These are phyloP conservation scores for Apotomis betuletana DNA, from an alignment of 2,888 invertebrate species.

Conservation along the genomic window DNA sequence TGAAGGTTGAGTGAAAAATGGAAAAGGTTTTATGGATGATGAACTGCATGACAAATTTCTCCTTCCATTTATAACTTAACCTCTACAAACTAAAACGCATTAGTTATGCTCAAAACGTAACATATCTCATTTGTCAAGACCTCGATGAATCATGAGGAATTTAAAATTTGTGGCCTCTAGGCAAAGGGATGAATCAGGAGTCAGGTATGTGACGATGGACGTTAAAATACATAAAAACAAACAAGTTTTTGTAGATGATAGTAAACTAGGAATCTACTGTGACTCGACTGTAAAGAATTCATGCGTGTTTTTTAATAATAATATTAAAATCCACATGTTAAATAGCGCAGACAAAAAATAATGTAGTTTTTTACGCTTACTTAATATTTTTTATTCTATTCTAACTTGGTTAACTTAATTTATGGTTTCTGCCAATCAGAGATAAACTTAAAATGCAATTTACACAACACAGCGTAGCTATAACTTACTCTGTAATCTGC, in stretches of 20 bases:
- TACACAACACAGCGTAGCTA: background rate
- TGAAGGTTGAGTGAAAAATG: too few species aligned
- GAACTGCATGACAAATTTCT: background rate
- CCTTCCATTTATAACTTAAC: conserved; percentile 1
- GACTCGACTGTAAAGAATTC: background rate
- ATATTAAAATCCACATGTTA: background rate
- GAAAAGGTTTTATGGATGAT: background rate
- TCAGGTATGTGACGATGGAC: conserved; percentile 47
- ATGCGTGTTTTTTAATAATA: background rate
- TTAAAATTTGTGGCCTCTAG: conserved; percentile 63
- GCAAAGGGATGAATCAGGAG: conserved; percentile 64
- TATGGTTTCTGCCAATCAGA: background rate
- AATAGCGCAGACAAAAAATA: too few species aligned
- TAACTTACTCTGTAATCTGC: conserved; percentile 9
- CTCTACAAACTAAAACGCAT: conserved; percentile 5
- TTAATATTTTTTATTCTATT: background rate
- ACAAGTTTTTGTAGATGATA: background rate
- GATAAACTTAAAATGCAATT: background rate
- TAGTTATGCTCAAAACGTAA: conserved; percentile 19
- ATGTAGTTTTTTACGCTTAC: background rate
- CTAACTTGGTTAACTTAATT: background rate
- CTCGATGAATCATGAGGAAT: conserved; percentile 60
- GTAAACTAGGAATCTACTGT: conserved; percentile 10
- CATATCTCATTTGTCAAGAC: conserved; percentile 42
- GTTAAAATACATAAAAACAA: conserved; percentile 19